Conservation (phyloP, 2,113 vertebrate species). For the Eurystomus gularis region DNA sequence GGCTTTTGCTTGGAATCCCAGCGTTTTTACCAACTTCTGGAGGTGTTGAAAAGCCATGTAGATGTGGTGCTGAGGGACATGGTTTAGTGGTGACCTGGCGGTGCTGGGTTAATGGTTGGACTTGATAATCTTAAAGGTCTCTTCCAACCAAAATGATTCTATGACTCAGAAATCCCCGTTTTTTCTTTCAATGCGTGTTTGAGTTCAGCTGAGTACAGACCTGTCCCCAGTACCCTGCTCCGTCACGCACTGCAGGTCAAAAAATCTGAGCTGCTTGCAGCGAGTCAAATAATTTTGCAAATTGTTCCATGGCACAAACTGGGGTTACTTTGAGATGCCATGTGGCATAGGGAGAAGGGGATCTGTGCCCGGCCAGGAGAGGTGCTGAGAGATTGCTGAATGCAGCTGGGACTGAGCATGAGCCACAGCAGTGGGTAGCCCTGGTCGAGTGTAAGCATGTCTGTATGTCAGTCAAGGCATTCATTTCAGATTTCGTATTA, state of each 20-base stretch:
- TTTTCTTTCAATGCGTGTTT: neutral
- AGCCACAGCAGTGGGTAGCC: neutral
- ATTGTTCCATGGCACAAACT: neutral
- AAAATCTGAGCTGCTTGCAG: neutral
- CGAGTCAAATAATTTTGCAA: neutral
- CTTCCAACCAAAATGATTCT: neutral
- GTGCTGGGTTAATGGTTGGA: neutral
- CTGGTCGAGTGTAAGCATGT: fast-evolving
- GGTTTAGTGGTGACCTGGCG: neutral
- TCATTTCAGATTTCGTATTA: neutral
- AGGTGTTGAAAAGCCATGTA: neutral
- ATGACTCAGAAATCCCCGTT: neutral
- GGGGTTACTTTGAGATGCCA: neutral
- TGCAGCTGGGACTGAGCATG: fast-evolving
- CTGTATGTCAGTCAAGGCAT: neutral
- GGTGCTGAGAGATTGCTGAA: neutral
- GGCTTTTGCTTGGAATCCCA: neutral
- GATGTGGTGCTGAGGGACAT: neutral
- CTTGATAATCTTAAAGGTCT: neutral
- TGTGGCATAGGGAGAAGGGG: neutral
- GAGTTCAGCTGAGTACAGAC: neutral
- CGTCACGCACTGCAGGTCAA: fast-evolving
- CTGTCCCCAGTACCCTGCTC: neutral
- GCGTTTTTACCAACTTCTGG: neutral
- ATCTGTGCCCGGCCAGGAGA: neutral